A percentile compares a stretch with the other conserved stretches of the same genome.
phyloP scores from a whole-genome alignment of 2,888 invertebrate genomes.

The Machimus atricapillus region DNA sequence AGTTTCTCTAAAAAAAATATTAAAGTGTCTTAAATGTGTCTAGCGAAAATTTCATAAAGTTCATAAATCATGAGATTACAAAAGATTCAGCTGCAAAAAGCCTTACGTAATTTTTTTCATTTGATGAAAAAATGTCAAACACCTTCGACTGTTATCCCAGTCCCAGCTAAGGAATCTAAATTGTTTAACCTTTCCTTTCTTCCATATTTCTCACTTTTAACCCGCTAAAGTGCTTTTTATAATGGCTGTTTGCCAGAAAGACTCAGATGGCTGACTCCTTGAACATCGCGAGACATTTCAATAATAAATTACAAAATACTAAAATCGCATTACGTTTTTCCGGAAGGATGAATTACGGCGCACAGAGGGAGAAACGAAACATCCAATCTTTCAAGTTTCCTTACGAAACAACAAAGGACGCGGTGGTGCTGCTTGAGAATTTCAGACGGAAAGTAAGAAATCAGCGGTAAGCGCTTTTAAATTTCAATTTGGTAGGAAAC shows the following conservation, averaged over 20 bases:
- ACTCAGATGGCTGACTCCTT: not conserved
- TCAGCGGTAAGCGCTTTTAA: conserved; percentile 23
- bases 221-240: not conserved
- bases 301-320: conserved; percentile 2
- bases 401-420: not conserved
- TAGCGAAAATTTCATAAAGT: not conserved
- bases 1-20: not conserved
- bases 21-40: not conserved
- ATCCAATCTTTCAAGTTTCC: conserved; percentile 6
- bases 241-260: not conserved
- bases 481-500: conserved; percentile 26
- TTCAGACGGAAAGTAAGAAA: conserved; percentile 6
- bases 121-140: not conserved
- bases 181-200: not conserved
- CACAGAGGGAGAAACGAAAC: not conserved
- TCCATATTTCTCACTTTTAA: not conserved
- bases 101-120: not conserved
- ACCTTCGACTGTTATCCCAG: not conserved
- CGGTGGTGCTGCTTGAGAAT: not conserved
- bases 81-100: not conserved
- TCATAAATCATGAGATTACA: not conserved
- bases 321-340: not conserved
- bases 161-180: not conserved
- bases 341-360: not conserved
- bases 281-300: not conserved